phyloP scores from a whole-genome alignment of 2,797 vertebrate genomes.

The Eurystomus glaucurus region DNA sequence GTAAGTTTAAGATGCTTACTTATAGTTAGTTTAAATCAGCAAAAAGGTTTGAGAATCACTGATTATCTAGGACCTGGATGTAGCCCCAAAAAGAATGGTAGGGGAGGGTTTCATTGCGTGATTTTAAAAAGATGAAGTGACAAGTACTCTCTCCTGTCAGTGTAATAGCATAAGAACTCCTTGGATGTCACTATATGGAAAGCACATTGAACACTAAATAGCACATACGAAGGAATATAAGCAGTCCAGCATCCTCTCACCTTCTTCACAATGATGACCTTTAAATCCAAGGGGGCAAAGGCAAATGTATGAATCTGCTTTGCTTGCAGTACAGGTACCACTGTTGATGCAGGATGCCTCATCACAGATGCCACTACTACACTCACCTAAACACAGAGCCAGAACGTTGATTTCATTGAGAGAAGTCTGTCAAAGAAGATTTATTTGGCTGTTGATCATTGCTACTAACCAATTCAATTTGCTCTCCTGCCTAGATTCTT shows the following conservation, averaged over 20 bases:
- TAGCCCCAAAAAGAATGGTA: not conserved
- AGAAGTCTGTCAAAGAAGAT: not conserved
- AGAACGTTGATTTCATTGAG: not conserved
- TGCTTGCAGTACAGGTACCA: slow-evolving; percentile 88
- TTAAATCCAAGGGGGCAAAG: slow-evolving; percentile 94
- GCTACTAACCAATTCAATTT: not conserved
- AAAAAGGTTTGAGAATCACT: not conserved
- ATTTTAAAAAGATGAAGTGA: not conserved
- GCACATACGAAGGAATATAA: not conserved
- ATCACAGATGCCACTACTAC: slow-evolving; percentile 92
- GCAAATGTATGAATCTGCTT: slow-evolving; percentile 92
- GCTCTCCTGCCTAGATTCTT: not conserved
- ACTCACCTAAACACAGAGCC: slow-evolving; percentile 87
- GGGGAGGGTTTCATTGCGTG: not conserved
- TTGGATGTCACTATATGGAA: not conserved
- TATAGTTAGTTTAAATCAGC: not conserved
- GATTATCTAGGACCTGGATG: not conserved
- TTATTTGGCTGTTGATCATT: not conserved
- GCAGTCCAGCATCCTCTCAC: slow-evolving; percentile 82
- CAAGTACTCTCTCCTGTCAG: not conserved
- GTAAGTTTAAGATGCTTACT: not conserved
- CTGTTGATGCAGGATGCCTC: slow-evolving; percentile 90
- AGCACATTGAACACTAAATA: not conserved
- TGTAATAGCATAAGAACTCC: not conserved
- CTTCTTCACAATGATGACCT: slow-evolving; percentile 92